phyloP scores from a whole-genome alignment of 1,140 invertebrate species.

The Atta texana region DNA sequence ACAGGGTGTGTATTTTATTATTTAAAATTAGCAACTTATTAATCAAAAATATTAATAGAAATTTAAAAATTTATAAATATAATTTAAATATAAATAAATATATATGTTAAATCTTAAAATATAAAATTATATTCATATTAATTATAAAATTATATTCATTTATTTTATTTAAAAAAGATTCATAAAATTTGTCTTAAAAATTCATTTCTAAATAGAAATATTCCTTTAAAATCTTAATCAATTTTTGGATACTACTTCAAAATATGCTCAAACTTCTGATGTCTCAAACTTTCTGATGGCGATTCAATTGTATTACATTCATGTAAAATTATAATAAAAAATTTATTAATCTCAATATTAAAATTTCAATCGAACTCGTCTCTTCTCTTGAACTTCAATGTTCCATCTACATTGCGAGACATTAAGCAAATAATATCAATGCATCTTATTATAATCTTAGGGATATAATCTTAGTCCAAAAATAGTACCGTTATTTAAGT shows the following conservation, averaged over 20 bases:
- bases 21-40: not conserved
- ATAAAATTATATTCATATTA: too few relatives aligned
- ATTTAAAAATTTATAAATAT: not conserved
- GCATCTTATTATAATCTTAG: constrained; percentile 19
- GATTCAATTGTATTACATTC: constrained; percentile 1
- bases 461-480: not conserved
- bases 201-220: not conserved
- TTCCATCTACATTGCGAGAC: not conserved
- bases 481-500: not conserved
- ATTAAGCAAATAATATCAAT: constrained; percentile 20
- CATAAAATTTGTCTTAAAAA: not conserved
- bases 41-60: not conserved
- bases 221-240: not conserved
- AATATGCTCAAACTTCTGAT: constrained; percentile 18
- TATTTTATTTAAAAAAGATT: not conserved
- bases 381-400: not conserved
- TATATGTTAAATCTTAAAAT: not conserved
- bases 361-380: constrained; percentile 1
- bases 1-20: not conserved
- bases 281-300: not conserved
- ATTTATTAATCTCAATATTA: constrained; percentile 29
- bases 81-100: not conserved
- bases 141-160: not conserved
- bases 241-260: not conserved
- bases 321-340: not conserved